These are phyloP conservation scores for Sebastes matsubarae DNA, from an alignment of 2,797 vertebrate genomes.

Conservation along the genomic window DNA sequence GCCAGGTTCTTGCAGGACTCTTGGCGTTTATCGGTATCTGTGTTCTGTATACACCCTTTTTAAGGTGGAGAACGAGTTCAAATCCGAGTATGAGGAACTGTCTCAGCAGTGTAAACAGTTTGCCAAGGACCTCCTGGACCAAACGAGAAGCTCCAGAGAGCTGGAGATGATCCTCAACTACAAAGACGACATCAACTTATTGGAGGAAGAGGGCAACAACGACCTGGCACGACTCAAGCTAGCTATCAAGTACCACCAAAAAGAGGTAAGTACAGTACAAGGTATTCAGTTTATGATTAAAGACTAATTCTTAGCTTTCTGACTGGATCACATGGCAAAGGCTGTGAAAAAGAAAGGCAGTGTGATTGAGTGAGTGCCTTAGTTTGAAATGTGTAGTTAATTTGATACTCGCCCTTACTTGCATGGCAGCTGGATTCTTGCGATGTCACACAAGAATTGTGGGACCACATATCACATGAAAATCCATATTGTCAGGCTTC, in stretches of 20 bases:
- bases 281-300: neutral
- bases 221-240: slow-evolving; percentile 95
- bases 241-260: slow-evolving; percentile 98
- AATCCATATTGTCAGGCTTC: no score
- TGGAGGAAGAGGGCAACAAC: slow-evolving; percentile 92
- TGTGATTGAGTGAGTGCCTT: neutral
- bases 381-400: neutral
- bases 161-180: slow-evolving; percentile 98
- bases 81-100: slow-evolving; percentile 96
- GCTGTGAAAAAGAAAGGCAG: neutral
- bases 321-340: neutral
- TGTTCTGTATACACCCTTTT: neutral
- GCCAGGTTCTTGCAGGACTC: neutral
- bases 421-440: no score
- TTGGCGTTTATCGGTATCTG: neutral
- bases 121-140: slow-evolving; percentile 96
- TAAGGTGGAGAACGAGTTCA: slow-evolving; percentile 95
- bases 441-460: no score
- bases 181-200: slow-evolving; percentile 88
- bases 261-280: slow-evolving; percentile 86
- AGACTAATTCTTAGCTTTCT: neutral
- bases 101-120: slow-evolving; percentile 96
- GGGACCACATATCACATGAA: no score
- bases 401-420: neutral
- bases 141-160: slow-evolving; percentile 97